Evolutionary conservation across 2,888 invertebrate species (phyloP).

Genomic region (Pseudoips prasinana): DNA sequence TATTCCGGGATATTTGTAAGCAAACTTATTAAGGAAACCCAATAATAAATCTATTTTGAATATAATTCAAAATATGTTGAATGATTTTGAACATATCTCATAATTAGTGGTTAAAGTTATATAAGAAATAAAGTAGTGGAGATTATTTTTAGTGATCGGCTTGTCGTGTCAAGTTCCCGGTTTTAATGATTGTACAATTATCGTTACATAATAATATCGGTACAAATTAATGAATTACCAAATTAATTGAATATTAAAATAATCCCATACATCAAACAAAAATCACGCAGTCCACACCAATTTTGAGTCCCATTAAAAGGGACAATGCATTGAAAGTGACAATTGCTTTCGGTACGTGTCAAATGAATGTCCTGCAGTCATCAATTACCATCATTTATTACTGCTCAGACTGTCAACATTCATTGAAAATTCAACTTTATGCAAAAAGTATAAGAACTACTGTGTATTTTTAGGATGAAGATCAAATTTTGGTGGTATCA

Average conservation of each 20-base stretch:
- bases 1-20: too few relatives aligned
- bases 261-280: conserved; percentile 51
- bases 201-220: too few relatives aligned
- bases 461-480: not conserved
- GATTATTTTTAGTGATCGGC: too few relatives aligned
- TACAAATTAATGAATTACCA: too few relatives aligned
- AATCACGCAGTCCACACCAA: conserved; percentile 59
- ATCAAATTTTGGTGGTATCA: conserved; percentile 25
- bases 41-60: too few relatives aligned
- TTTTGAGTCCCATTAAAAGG: conserved; percentile 42
- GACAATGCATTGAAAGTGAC: conserved; percentile 50
- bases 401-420: conserved; percentile 1
- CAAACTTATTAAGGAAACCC: too few relatives aligned
- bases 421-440: conserved; percentile 30
- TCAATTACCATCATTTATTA: conserved; percentile 32
- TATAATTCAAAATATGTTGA: too few relatives aligned
- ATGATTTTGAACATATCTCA: too few relatives aligned
- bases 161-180: too few relatives aligned
- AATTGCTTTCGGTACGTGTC: conserved; percentile 69
- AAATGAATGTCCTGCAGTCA: conserved; percentile 66
- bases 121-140: too few relatives aligned
- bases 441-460: not conserved
- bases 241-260: conserved; percentile 24
- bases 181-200: too few relatives aligned
- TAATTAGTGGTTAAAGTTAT: too few relatives aligned